Conservation (phyloP, 2,113 vertebrate species). For the Calyptomena viridis region DNA sequence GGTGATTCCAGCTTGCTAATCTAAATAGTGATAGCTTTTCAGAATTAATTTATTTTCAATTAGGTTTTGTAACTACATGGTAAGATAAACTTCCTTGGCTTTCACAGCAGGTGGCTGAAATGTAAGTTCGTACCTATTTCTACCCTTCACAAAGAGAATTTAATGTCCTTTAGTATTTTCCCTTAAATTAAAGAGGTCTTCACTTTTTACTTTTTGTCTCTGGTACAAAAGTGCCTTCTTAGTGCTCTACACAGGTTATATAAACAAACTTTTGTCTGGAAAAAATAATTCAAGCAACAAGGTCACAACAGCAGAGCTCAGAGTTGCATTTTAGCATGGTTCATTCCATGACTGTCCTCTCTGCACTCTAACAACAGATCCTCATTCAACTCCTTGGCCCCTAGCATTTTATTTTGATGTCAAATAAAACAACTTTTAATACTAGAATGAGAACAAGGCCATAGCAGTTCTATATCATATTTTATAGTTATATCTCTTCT, state of each 20-base stretch:
- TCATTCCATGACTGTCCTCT: neutral
- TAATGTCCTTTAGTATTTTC: neutral
- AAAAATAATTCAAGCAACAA: neutral
- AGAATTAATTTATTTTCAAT: neutral
- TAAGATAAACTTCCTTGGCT: neutral
- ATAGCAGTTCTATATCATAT: neutral
- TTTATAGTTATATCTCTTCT: slow-evolving; percentile 29
- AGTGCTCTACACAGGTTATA: neutral
- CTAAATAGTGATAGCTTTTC: neutral
- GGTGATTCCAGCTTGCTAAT: neutral
- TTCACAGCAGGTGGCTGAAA: neutral
- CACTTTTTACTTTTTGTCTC: neutral
- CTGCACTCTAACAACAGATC: neutral
- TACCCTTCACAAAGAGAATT: neutral
- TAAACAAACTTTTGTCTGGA: neutral
- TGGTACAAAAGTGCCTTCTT: neutral
- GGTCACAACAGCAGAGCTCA: neutral
- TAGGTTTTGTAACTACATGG: neutral
- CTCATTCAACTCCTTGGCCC: neutral
- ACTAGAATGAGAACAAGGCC: slow-evolving; percentile 23
- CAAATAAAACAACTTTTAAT: slow-evolving; percentile 52
- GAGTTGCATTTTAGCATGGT: neutral
- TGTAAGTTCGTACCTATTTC: neutral
- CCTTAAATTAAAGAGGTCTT: neutral
- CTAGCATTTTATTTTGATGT: slow-evolving; percentile 36